These are phyloP conservation scores for Cynocephalus volans DNA, from an alignment of 2,113 vertebrate genomes.

Conservation along the genomic window DNA sequence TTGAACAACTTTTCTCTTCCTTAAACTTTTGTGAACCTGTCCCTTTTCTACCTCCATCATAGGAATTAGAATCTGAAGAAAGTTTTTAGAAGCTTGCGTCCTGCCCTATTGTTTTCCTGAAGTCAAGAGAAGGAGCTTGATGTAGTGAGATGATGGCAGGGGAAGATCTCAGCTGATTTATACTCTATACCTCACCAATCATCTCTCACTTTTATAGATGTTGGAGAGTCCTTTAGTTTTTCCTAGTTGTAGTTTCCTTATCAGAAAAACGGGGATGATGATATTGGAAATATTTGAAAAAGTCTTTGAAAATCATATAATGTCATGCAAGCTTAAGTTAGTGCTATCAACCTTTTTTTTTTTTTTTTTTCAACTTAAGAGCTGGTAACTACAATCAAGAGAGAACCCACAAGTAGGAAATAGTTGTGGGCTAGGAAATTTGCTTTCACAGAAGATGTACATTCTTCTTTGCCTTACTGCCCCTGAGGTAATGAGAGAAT, in stretches of 20 bases:
- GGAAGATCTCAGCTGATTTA: neutral
- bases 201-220: neutral
- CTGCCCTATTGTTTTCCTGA: neutral
- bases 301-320: constrained; percentile 3
- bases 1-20: neutral
- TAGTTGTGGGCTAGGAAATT: too few species aligned
- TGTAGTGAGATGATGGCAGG: neutral
- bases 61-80: neutral
- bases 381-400: neutral
- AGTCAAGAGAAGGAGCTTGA: rapidly evolving
- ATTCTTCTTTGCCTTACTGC: neutral
- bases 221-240: neutral
- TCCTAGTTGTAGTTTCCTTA: neutral
- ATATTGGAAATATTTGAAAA: neutral
- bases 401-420: neutral
- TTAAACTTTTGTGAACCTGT: neutral
- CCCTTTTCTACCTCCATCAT: neutral
- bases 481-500: neutral
- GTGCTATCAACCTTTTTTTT: neutral
- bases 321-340: neutral
- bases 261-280: neutral
- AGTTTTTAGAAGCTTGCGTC: neutral
- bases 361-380: neutral
- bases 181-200: neutral
- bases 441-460: neutral